Conservation (phyloP, 2,888 invertebrate species). For the Volucella inflata region DNA sequence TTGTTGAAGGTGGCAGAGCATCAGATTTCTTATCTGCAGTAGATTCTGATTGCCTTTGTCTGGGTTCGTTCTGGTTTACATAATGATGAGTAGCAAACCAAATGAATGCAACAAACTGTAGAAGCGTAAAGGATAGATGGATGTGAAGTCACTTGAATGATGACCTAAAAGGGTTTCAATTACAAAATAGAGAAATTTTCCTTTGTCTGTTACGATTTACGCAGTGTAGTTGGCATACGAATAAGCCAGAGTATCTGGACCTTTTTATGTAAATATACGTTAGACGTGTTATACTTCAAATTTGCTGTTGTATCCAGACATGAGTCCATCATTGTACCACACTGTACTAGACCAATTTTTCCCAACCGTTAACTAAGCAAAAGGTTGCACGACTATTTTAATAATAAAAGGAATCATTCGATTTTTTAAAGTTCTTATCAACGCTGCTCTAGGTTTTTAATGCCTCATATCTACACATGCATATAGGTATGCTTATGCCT, state of each 20-base stretch:
- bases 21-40: neutral
- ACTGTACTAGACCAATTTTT: too few relatives aligned
- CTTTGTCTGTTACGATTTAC: neutral
- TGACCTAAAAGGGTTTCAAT: slow-evolving; percentile 25
- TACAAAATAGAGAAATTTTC: slow-evolving; percentile 15
- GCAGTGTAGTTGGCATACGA: slow-evolving; percentile 4
- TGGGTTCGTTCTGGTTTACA: neutral
- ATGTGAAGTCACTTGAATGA: slow-evolving; percentile 2
- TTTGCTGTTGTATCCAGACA: too few relatives aligned
- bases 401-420: too few relatives aligned
- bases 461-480: too few relatives aligned
- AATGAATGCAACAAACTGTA: slow-evolving; percentile 23
- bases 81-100: slow-evolving; percentile 11
- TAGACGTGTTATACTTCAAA: too few relatives aligned
- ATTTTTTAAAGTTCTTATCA: too few relatives aligned
- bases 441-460: too few relatives aligned
- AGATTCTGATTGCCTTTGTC: slow-evolving; percentile 26
- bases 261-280: too few relatives aligned
- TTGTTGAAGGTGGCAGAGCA: slow-evolving; percentile 21
- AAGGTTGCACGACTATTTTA: too few relatives aligned
- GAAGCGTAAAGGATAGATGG: slow-evolving; percentile 21
- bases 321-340: too few relatives aligned
- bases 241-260: neutral
- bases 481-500: too few relatives aligned
- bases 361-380: too few relatives aligned